phyloP scores from a whole-genome alignment of 2,888 invertebrate species.

The Heteromurus nitidus region DNA sequence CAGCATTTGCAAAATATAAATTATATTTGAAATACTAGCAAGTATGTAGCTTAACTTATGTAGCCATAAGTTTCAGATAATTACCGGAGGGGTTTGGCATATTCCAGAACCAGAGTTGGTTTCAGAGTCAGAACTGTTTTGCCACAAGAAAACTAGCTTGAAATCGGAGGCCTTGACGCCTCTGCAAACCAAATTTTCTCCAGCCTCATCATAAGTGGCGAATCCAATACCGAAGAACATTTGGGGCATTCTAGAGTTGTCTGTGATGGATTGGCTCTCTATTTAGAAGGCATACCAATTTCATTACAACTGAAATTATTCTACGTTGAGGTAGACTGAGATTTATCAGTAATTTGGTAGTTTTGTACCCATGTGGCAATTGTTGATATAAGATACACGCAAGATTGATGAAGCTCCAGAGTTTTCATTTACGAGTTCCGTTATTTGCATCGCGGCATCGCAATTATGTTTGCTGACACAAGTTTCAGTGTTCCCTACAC shows the following conservation, averaged over 20 bases:
- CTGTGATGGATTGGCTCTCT: slow-evolving; percentile 25
- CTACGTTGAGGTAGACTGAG: no score
- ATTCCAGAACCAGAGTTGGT: no score
- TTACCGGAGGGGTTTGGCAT: slow-evolving; percentile 4
- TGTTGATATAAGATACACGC: slow-evolving; percentile 28
- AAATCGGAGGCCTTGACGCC: slow-evolving; percentile 30
- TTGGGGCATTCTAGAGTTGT: slow-evolving; percentile 26
- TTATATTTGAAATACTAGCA: background rate
- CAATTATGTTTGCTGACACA: slow-evolving; percentile 28
- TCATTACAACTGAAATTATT: no score
- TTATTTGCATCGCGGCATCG: slow-evolving; percentile 41
- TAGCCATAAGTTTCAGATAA: background rate
- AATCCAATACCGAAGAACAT: slow-evolving; percentile 44
- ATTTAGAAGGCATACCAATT: no score
- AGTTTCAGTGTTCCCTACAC: slow-evolving; percentile 43
- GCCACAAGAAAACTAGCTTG: slow-evolving; percentile 47
- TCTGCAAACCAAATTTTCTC: slow-evolving; percentile 22
- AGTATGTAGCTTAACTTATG: background rate
- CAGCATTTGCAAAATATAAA: background rate
- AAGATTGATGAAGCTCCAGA: background rate
- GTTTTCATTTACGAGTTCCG: no score
- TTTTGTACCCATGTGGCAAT: slow-evolving; percentile 35
- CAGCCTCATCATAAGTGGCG: slow-evolving; percentile 29
- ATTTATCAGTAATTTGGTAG: no score
- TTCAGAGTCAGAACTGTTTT: slow-evolving; percentile 39